A percentile compares a stretch with the other conserved stretches of the same genome.
Evolutionary conservation across 64 coral and sea anemone genomes (phyloP).

Genomic region (Pocillopora damicornis): DNA sequence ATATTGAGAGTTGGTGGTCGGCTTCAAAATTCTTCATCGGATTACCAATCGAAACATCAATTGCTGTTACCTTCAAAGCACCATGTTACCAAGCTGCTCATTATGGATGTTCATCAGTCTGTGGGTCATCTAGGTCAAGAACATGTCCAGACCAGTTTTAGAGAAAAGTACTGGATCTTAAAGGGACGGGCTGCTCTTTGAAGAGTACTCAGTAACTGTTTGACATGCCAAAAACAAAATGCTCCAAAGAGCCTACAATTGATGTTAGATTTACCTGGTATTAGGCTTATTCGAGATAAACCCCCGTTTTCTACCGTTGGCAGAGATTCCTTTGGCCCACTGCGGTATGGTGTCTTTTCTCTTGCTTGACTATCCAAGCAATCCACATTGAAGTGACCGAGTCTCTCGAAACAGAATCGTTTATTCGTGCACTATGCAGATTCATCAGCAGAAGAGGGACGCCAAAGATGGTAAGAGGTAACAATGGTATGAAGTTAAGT

Average conservation of each 20-base stretch:
- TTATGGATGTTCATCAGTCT: constrained; percentile 1
- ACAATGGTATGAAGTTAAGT: constrained; percentile 16
- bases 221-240: constrained; percentile 18
- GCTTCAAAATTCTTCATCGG: background rate
- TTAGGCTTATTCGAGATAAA: constrained; percentile 18
- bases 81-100: background rate
- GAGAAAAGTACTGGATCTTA: constrained; percentile 46
- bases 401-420: constrained; percentile 14
- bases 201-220: background rate
- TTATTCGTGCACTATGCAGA: background rate
- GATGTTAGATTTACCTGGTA: constrained; percentile 42
- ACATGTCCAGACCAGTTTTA: background rate
- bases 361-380: background rate
- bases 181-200: constrained; percentile 38
- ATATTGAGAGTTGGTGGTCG: constrained; percentile 15
- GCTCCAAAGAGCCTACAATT: constrained; percentile 5
- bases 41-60: no score
- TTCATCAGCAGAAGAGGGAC: background rate
- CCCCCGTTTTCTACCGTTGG: constrained; percentile 1
- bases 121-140: constrained; percentile 10
- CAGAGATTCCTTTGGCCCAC: constrained; percentile 12
- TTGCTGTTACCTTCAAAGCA: no score
- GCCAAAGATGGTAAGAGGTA: background rate
- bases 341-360: constrained; percentile 29
- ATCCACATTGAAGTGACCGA: constrained; percentile 13